These are phyloP conservation scores for Lepilemur ruficaudatus DNA, from an alignment of 2,797 vertebrate species.

Conservation along the genomic window DNA sequence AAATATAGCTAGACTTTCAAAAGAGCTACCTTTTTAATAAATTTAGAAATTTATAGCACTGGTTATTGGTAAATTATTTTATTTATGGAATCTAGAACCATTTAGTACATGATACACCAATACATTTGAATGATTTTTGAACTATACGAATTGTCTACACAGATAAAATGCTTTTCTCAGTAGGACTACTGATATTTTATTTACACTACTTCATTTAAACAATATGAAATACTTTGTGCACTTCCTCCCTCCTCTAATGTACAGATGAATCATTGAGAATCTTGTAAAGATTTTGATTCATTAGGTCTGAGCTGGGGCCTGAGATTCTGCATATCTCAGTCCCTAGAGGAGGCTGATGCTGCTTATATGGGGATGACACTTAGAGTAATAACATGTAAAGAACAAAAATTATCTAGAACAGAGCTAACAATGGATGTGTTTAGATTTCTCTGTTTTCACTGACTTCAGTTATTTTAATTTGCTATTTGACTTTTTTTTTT, in stretches of 20 bases:
- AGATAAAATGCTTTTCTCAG: neutral
- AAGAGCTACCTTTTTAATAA: neutral
- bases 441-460: constrained; percentile 1
- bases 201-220: neutral
- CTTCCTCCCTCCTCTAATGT: neutral
- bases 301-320: neutral
- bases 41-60: neutral
- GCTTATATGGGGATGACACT: neutral
- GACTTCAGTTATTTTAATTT: neutral
- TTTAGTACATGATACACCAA: neutral
- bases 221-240: neutral
- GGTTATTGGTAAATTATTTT: neutral
- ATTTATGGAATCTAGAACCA: neutral
- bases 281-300: neutral
- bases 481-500: neutral
- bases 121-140: neutral
- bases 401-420: neutral
- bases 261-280: neutral
- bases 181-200: neutral
- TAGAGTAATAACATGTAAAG: neutral
- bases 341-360: neutral
- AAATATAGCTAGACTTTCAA: neutral
- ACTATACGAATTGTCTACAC: neutral
- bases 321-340: neutral
- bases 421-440: neutral